Conservation (phyloP, 2,797 vertebrate species). For the Argyrosomus regius region DNA sequence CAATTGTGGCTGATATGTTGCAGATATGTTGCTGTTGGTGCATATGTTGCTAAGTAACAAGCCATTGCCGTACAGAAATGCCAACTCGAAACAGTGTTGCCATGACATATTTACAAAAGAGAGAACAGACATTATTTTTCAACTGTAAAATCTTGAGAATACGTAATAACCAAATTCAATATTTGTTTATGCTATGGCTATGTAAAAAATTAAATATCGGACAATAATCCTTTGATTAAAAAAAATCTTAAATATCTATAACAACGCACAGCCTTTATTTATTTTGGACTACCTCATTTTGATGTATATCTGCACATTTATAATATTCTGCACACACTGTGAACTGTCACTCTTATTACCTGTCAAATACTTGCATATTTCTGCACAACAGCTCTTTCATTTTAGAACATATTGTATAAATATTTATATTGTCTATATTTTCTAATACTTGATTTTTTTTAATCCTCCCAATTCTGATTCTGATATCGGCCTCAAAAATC, state of each 20-base stretch:
- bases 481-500: background rate
- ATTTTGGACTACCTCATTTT: too few species aligned
- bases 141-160: background rate
- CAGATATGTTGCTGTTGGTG: background rate
- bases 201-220: background rate
- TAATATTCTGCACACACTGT: too few species aligned
- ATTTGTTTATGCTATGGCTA: background rate
- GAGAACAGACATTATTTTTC: background rate
- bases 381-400: too few species aligned
- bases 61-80: background rate
- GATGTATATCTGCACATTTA: too few species aligned
- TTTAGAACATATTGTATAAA: too few species aligned
- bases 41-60: slow-evolving; percentile 2
- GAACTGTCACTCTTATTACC: too few species aligned
- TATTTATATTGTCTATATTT: too few species aligned
- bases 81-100: background rate
- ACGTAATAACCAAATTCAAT: background rate
- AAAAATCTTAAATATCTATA: background rate
- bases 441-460: too few species aligned
- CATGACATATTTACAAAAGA: background rate
- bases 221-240: too few species aligned
- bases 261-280: too few species aligned
- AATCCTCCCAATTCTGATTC: too few species aligned
- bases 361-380: too few species aligned
- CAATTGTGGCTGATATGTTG: background rate